Evolutionary conservation across 2,113 vertebrate species (phyloP).

Genomic region (Burhinus oedicnemus): DNA sequence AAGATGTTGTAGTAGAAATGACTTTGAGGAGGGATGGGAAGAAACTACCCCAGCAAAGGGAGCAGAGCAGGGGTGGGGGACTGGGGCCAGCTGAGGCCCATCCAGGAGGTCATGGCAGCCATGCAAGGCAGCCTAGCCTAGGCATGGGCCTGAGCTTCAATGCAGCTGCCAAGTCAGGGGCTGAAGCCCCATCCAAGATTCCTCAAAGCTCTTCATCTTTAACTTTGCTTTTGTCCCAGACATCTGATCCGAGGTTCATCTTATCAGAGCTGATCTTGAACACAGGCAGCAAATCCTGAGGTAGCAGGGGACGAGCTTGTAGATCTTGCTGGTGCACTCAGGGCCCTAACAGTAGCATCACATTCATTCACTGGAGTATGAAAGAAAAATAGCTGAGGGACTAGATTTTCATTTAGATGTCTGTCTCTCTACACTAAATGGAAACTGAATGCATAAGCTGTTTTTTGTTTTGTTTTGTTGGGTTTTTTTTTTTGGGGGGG

Average conservation of each 20-base stretch:
- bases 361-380: not conserved
- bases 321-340: not conserved
- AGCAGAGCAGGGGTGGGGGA: not conserved
- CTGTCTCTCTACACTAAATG: not conserved
- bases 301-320: not conserved
- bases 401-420: constrained; percentile 68
- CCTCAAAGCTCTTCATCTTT: not conserved
- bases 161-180: not conserved
- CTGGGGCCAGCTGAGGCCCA: not conserved
- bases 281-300: not conserved
- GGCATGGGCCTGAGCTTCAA: not conserved
- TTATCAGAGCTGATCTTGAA: not conserved
- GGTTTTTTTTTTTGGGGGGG: accelerated
- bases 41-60: not conserved
- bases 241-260: not conserved
- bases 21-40: not conserved
- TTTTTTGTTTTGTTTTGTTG: no score
- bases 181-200: not conserved
- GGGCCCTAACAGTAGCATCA: not conserved
- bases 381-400: constrained; percentile 27
- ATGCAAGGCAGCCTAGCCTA: not conserved
- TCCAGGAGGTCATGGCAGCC: not conserved
- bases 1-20: not conserved
- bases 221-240: not conserved
- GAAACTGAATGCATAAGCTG: not conserved